These are phyloP conservation scores for Theocolax elegans DNA, from an alignment of 1,140 invertebrate genomes.

Conservation along the genomic window DNA sequence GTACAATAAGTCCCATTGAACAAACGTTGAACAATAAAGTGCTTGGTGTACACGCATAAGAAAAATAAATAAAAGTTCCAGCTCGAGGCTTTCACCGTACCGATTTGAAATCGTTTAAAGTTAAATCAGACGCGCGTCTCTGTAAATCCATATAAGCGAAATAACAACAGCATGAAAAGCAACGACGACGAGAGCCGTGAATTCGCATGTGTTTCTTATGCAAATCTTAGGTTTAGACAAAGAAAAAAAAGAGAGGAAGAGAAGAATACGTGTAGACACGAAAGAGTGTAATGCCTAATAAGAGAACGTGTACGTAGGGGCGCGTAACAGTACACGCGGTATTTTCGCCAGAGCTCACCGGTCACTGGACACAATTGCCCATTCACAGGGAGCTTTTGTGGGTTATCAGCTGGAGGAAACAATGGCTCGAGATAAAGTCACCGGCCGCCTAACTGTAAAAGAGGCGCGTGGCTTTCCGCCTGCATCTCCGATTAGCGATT, in stretches of 20 bases:
- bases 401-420: constrained; percentile 33
- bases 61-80: too few species aligned
- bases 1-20: too few species aligned
- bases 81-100: too few species aligned
- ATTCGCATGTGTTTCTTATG: too few species aligned
- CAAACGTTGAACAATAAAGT: too few species aligned
- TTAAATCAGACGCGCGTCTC: too few species aligned
- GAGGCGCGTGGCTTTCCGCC: background rate
- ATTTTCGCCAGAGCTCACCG: background rate
- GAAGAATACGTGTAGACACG: background rate
- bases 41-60: too few species aligned
- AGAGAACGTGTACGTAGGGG: background rate
- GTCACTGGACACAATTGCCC: constrained; percentile 20
- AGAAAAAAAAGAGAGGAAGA: background rate
- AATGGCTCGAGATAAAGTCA: constrained; percentile 38
- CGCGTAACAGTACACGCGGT: constrained; percentile 17
- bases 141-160: too few species aligned
- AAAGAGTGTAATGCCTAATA: constrained; percentile 6
- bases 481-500: constrained; percentile 11
- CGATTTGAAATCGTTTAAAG: too few species aligned
- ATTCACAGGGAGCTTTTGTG: constrained; percentile 33
- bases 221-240: too few species aligned
- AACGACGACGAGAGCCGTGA: too few species aligned
- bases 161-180: too few species aligned
- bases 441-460: constrained; percentile 27